Percentiles rank a stretch among this genome's conserved stretches.
Conservation (phyloP, 1,140 invertebrate species). For the Lordiphosa clarofinis region DNA sequence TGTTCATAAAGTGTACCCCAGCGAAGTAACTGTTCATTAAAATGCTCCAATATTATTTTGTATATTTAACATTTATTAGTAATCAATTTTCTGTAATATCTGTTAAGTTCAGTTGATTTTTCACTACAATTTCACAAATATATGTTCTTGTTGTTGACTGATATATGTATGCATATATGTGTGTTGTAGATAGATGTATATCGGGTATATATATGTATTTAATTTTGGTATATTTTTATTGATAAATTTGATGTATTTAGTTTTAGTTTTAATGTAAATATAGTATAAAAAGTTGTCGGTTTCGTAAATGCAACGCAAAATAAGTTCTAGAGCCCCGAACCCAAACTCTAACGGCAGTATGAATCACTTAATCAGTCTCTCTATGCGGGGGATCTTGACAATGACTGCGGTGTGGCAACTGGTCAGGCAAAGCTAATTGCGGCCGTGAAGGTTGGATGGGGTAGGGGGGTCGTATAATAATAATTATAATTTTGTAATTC, state of each 20-base stretch:
- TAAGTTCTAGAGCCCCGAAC: constrained; percentile 8
- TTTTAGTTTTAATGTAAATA: constrained; percentile 33
- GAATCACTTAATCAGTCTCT: constrained; percentile 64
- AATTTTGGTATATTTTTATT: constrained; percentile 28
- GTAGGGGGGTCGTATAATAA: constrained; percentile 29
- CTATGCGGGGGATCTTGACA: constrained; percentile 21
- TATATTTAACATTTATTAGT: constrained; percentile 73
- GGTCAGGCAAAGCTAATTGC: constrained; percentile 57
- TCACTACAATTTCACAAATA: constrained; percentile 60
- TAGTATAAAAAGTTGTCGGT: constrained; percentile 37
- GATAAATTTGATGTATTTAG: constrained; percentile 41
- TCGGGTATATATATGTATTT: constrained; percentile 32
- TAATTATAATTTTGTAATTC: constrained; percentile 39
- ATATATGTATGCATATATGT: constrained; percentile 30
- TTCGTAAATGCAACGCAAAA: constrained; percentile 37
- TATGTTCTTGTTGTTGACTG: constrained; percentile 55
- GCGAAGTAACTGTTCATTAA: neutral
- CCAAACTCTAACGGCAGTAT: constrained; percentile 16
- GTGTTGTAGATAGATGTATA: constrained; percentile 30
- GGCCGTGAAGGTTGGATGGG: constrained; percentile 30
- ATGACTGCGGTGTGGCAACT: constrained; percentile 29
- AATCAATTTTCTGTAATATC: constrained; percentile 60
- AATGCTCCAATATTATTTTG: constrained; percentile 24
- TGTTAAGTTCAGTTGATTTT: constrained; percentile 43
- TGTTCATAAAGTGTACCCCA: no score